Conservation (phyloP, 2,888 invertebrate genomes). For the Thumatha senex region DNA sequence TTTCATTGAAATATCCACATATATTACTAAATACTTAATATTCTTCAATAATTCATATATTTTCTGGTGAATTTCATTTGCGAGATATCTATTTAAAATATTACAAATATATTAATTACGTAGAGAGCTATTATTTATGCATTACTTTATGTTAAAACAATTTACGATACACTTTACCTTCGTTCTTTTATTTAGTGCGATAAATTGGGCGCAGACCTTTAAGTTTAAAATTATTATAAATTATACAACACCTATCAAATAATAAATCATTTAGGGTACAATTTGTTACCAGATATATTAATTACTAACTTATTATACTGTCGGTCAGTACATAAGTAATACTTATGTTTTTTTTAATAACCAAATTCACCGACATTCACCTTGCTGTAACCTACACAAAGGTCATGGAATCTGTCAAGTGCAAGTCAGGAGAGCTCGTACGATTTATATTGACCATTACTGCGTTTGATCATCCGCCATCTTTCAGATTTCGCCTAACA, state of each 20-base stretch:
- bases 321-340: not conserved
- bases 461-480: too few species aligned
- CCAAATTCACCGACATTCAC: conserved; percentile 3
- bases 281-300: conserved; percentile 1
- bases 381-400: conserved; percentile 8
- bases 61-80: too few species aligned
- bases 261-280: too few species aligned
- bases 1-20: too few species aligned
- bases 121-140: too few species aligned
- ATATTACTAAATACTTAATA: too few species aligned
- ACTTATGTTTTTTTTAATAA: conserved; percentile 3
- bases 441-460: not conserved
- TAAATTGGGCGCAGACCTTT: not conserved
- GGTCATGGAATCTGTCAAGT: conserved; percentile 13
- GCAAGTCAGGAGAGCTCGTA: conserved; percentile 1
- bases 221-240: not conserved
- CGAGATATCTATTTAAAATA: too few species aligned
- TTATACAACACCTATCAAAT: not conserved
- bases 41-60: too few species aligned
- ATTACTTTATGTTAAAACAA: too few species aligned
- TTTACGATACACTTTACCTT: too few species aligned
- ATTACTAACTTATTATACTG: conserved; percentile 11
- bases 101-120: too few species aligned
- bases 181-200: not conserved
- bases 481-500: too few species aligned